Percentiles rank a stretch among this genome's conserved stretches.
These are phyloP conservation scores for Amblyornis subalaris DNA, from an alignment of 2,113 vertebrate species.

Conservation along the genomic window DNA sequence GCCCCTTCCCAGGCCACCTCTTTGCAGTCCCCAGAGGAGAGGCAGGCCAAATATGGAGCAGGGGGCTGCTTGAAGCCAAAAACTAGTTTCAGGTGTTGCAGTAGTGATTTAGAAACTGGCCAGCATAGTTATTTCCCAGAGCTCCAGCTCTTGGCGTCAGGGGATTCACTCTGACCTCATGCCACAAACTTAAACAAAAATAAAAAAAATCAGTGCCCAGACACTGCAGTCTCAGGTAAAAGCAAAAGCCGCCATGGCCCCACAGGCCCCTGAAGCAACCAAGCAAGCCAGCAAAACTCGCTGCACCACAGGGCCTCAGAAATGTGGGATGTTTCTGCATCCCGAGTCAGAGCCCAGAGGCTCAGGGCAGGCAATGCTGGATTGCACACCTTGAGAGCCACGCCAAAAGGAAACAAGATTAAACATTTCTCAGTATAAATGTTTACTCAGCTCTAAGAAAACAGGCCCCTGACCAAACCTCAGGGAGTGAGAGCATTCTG, in stretches of 20 bases:
- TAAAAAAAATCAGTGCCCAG: not conserved
- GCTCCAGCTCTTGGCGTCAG: not conserved
- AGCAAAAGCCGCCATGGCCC: not conserved
- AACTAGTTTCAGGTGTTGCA: not conserved
- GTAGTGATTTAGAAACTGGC: not conserved
- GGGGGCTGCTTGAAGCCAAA: not conserved
- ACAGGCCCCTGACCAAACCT: not conserved
- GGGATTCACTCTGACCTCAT: not conserved
- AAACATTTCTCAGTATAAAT: not conserved
- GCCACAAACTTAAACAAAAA: not conserved
- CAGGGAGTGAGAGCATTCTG: not conserved
- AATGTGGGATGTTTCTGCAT: rapidly evolving
- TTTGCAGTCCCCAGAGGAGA: not conserved
- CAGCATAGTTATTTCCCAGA: not conserved
- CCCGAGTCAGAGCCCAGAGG: not conserved
- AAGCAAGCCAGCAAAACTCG: rapidly evolving
- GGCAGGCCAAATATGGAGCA: not conserved
- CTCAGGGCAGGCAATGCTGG: rapidly evolving
- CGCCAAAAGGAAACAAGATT: not conserved
- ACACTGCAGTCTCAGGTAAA: not conserved
- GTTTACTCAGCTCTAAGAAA: conserved; percentile 34
- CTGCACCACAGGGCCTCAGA: not conserved
- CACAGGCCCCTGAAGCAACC: not conserved
- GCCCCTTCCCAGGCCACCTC: not conserved
- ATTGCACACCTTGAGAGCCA: not conserved